Evolutionary conservation across 2,797 vertebrate species (phyloP).

Genomic region (Mycteria americana): DNA sequence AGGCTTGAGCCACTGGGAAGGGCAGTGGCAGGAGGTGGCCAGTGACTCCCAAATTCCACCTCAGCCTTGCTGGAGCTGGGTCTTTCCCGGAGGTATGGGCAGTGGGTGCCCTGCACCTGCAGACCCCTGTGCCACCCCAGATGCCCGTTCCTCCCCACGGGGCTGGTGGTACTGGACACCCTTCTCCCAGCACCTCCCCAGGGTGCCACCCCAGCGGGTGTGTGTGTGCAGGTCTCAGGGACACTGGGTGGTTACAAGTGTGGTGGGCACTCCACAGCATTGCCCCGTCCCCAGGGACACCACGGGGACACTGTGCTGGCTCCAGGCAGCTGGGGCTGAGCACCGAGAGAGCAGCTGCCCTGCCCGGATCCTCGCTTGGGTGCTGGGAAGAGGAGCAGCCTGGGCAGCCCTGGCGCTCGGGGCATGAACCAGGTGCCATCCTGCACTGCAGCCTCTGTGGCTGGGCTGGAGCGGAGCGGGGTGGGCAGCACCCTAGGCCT

Average conservation of each 20-base stretch:
- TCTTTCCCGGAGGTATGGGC: background rate
- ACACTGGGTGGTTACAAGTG: accelerated
- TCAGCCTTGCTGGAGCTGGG: background rate
- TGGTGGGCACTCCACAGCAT: background rate
- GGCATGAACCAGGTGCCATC: background rate
- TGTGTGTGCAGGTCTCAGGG: background rate
- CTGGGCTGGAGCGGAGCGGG: background rate
- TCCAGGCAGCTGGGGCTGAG: background rate
- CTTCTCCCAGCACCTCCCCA: background rate
- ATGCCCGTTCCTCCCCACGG: background rate
- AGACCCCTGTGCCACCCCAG: background rate
- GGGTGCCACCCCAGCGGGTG: background rate
- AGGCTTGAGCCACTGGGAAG: background rate
- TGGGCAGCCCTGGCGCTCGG: accelerated
- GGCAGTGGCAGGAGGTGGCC: background rate
- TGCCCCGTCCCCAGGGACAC: background rate
- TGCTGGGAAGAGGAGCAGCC: background rate
- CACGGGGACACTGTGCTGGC: background rate
- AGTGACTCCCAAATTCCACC: slow-evolving; percentile 5
- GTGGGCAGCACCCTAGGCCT: background rate
- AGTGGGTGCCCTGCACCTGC: background rate
- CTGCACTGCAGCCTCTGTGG: accelerated
- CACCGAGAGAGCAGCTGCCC: background rate
- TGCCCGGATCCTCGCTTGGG: background rate
- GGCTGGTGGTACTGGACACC: too few species aligned